Conservation (phyloP, 2,797 vertebrate species). For the Pseudochirops corinnae region DNA sequence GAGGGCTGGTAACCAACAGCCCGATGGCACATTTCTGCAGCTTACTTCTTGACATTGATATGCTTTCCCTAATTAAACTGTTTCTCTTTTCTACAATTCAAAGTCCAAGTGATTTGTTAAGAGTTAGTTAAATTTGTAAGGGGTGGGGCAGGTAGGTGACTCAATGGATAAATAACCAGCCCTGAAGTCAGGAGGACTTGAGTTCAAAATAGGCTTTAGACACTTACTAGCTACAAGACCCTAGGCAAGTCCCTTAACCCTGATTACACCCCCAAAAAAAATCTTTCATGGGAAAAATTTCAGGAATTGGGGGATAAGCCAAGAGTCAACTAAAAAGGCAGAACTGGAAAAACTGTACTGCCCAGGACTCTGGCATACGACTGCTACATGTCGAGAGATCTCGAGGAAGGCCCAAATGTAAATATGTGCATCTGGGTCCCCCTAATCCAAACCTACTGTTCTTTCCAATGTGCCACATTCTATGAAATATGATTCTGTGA, state of each 20-base stretch:
- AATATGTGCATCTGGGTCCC: not conserved
- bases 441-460: not conserved
- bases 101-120: not conserved
- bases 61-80: not conserved
- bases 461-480: not conserved
- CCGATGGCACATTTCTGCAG: not conserved
- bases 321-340: not conserved
- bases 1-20: not conserved
- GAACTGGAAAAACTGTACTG: not conserved
- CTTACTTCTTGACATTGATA: not conserved
- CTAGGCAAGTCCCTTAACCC: not conserved
- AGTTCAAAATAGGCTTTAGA: not conserved
- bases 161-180: not conserved
- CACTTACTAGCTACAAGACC: not conserved
- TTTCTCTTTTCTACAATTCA: not conserved
- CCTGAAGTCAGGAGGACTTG: not conserved
- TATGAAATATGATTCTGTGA: not conserved
- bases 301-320: not conserved
- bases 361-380: not conserved
- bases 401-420: not conserved
- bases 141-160: not conserved
- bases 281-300: not conserved
- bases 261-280: not conserved
- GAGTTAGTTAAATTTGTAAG: not conserved
- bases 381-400: not conserved